Base-by-base conservation (phyloP, 2,113 vertebrate species). In the Phylloscopus trochiloides region DNA sequence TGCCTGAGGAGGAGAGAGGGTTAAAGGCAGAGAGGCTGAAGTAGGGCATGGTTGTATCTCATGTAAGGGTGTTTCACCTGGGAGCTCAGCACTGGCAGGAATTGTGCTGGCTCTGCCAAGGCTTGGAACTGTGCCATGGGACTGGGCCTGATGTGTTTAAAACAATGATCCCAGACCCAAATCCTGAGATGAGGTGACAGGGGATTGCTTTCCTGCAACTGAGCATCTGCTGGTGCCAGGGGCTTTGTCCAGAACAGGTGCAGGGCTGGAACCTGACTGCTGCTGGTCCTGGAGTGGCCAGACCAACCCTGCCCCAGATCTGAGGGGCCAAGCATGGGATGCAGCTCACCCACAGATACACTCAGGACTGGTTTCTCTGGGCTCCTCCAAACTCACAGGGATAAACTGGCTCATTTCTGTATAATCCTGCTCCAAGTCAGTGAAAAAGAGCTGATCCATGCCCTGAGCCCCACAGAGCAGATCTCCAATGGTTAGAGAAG, bases 1-100 rank as follows among this genome's bases (percentile, higher is more conserved):
- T 96, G 75, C 92, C 88, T 74, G 91, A 92, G 54, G 93, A 91
- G 92, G 50, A 62, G 66, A 95, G 61, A 76, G 91, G 95, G 94
- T 94, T 96, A 94, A 97, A 91, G 68, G 70, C 50, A 95, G 72
- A 31, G 36, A 87, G 57, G 71, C 45, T 63, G 87, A 70, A 80
- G 78, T 50, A 48, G 71, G 18, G 24, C 3, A 5, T 5, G 32
- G 1, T 0, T 5, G 1, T 15, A 18, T 3, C 42, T 58, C 86
- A 13, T 0, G 0, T 16, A 10, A 52, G 42, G 58, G 10, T 0
- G 1, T 36, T 43, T 55, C 79, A 52, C 31, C 11, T 14, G 45
- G 66, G 51, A 88, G 36, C 55, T 58, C 63, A n/a, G 57, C 1
- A 0, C 50, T 51, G 34, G 52, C n/a, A 70, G 73, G 74, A 73